These are phyloP conservation scores for Eretmocerus hayati DNA, from an alignment of 2,888 invertebrate species.

Conservation along the genomic window DNA sequence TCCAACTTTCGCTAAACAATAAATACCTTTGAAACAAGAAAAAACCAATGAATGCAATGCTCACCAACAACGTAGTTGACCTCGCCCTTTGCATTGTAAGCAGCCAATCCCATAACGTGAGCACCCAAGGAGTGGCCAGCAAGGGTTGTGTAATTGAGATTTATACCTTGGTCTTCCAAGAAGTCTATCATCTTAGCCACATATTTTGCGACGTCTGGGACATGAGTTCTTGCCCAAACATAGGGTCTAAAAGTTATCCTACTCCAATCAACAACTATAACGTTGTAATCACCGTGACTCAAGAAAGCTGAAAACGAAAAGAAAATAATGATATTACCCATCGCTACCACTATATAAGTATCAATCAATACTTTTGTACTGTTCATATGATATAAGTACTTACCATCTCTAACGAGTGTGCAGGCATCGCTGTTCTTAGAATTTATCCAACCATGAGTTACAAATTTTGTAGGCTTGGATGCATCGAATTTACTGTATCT, in stretches of 20 bases:
- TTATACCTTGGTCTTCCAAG: slow-evolving; percentile 26
- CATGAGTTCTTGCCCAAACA: slow-evolving; percentile 25
- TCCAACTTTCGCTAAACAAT: no score
- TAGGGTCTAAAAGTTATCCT: slow-evolving; percentile 27
- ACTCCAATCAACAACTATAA: slow-evolving; percentile 38
- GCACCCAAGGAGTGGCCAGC: slow-evolving; percentile 40
- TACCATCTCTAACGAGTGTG: slow-evolving; percentile 32
- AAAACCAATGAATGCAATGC: not conserved
- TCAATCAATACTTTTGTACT: not conserved
- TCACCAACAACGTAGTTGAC: slow-evolving; percentile 34
- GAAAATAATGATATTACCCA: not conserved
- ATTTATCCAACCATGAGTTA: slow-evolving; percentile 37
- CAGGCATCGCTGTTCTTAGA: slow-evolving; percentile 26
- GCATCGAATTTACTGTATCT: slow-evolving; percentile 25
- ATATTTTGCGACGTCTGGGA: slow-evolving; percentile 26
- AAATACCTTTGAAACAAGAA: no score
- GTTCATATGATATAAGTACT: no score
- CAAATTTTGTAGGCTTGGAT: slow-evolving; percentile 27
- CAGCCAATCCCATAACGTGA: slow-evolving; percentile 36
- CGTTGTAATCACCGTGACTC: slow-evolving; percentile 31
- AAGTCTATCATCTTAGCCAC: slow-evolving; percentile 34
- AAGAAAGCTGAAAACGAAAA: slow-evolving; percentile 30
- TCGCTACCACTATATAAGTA: no score
- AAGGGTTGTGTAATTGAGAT: slow-evolving; percentile 27
- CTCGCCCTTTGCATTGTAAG: slow-evolving; percentile 24